Percentiles rank a stretch among this genome's conserved stretches.
Evolutionary conservation across 2,797 vertebrate genomes (phyloP).

Genomic region (Spea hammondii): DNA sequence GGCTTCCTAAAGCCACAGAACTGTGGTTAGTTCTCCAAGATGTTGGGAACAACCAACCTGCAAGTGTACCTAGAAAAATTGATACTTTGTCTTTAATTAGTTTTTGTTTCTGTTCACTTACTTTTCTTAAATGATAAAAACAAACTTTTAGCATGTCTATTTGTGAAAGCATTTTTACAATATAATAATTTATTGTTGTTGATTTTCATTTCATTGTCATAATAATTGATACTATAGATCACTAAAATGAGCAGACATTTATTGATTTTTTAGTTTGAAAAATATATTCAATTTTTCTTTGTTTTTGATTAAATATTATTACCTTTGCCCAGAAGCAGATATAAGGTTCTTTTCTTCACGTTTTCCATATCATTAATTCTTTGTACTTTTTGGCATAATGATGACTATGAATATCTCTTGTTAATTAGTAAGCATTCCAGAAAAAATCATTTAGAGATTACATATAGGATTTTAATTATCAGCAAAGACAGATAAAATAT

Average conservation of each 20-base stretch:
- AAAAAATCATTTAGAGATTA: slow-evolving; percentile 38
- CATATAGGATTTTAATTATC: slow-evolving; percentile 48
- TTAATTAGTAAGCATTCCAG: slow-evolving; percentile 45
- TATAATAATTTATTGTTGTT: slow-evolving; percentile 14
- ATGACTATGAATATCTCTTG: slow-evolving; percentile 29
- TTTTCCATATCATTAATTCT: slow-evolving; percentile 49
- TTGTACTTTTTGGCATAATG: slow-evolving; percentile 44
- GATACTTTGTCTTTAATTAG: too few species aligned
- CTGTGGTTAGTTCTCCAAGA: too few species aligned
- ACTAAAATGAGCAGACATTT: slow-evolving; percentile 9
- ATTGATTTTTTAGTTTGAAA: not conserved
- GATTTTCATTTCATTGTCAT: too few species aligned
- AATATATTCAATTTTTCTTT: not conserved
- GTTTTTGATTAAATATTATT: slow-evolving; percentile 27
- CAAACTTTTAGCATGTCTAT: not conserved
- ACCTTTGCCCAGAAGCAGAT: slow-evolving; percentile 4
- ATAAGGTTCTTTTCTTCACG: slow-evolving; percentile 30
- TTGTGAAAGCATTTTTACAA: not conserved
- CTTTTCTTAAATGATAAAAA: too few species aligned
- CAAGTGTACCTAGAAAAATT: too few species aligned
- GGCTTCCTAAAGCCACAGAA: too few species aligned
- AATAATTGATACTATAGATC: too few species aligned
- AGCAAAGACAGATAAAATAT: slow-evolving; percentile 41
- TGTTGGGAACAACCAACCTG: too few species aligned
- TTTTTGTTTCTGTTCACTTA: too few species aligned